phyloP scores from a whole-genome alignment of 2,888 invertebrate genomes.

The Dryobotodes eremita region DNA sequence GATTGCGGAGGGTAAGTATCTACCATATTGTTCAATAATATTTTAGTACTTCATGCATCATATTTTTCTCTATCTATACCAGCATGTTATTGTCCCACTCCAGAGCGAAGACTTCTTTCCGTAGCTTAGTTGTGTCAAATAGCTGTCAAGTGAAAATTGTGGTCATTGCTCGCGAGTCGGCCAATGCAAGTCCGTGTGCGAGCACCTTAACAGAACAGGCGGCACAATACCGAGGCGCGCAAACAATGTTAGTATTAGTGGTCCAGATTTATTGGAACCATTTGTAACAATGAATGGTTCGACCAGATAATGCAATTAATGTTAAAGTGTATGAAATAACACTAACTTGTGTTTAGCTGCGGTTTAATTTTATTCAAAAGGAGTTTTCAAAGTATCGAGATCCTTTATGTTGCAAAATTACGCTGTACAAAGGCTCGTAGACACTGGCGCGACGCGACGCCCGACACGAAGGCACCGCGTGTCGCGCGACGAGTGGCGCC shows the following conservation, averaged over 20 bases:
- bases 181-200: neutral
- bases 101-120: neutral
- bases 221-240: conserved; percentile 12
- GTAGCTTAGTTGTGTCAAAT: neutral
- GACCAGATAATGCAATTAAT: conserved; percentile 42
- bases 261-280: conserved; percentile 43
- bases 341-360: conserved; percentile 23
- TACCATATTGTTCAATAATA: neutral
- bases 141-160: neutral
- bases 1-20: neutral
- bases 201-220: neutral
- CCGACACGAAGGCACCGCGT: too few relatives aligned
- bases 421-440: too few relatives aligned
- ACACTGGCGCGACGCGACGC: too few relatives aligned
- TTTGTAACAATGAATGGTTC: conserved; percentile 51
- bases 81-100: neutral
- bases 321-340: conserved; percentile 33
- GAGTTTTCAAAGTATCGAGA: neutral
- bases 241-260: conserved; percentile 21
- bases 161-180: neutral
- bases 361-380: neutral
- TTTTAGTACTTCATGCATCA: too few relatives aligned
- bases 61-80: too few relatives aligned
- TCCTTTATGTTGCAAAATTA: neutral
- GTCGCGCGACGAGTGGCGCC: too few relatives aligned